Conservation (phyloP, 2,113 vertebrate genomes). For the Eclectus roratus region DNA sequence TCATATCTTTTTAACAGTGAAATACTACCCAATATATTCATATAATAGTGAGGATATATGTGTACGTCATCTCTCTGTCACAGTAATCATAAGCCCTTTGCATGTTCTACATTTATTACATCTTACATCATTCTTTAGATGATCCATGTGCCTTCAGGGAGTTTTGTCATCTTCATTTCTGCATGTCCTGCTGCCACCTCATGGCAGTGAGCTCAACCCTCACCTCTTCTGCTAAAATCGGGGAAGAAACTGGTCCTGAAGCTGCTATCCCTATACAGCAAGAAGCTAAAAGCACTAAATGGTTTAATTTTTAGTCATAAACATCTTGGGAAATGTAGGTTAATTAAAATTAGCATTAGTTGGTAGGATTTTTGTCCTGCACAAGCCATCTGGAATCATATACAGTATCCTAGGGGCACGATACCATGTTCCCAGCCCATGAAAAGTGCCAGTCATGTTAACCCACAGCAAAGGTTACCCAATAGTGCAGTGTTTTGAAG, state of each 20-base stretch:
- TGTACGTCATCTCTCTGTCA: neutral
- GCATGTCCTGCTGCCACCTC: neutral
- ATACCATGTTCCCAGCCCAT: rapidly evolving
- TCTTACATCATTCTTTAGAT: neutral
- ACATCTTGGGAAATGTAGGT: neutral
- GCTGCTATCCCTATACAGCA: rapidly evolving
- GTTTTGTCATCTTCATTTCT: neutral
- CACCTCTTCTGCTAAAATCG: rapidly evolving
- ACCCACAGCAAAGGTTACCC: neutral
- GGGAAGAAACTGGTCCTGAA: rapidly evolving
- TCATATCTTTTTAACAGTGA: neutral
- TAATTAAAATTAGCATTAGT: neutral
- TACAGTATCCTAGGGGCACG: rapidly evolving
- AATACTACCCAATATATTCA: neutral
- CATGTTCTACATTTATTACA: neutral
- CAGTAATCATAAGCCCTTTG: neutral
- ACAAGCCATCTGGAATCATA: neutral
- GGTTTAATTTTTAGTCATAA: neutral
- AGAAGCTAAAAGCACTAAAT: neutral
- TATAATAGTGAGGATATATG: neutral
- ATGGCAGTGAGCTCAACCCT: neutral
- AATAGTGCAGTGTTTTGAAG: neutral
- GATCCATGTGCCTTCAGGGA: neutral
- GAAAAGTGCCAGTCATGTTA: neutral
- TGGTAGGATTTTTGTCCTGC: neutral